phyloP scores from a whole-genome alignment of 2,797 vertebrate species.

The Bryconaethiops microstoma region DNA sequence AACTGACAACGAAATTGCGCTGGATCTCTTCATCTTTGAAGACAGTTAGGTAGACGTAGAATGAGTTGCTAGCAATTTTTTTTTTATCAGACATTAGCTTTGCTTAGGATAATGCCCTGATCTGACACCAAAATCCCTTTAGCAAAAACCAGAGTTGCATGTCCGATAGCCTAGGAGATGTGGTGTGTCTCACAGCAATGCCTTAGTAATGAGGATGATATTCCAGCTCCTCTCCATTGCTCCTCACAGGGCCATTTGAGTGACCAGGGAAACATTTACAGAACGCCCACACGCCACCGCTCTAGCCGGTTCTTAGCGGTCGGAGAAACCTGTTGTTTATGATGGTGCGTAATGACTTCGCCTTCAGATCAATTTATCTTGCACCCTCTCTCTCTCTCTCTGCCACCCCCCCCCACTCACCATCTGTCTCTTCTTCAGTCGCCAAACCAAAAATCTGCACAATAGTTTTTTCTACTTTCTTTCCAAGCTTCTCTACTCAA shows the following conservation, averaged over 20 bases:
- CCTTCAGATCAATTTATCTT: constrained; percentile 67
- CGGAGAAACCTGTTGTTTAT: constrained; percentile 53
- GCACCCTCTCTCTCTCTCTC: constrained; percentile 29
- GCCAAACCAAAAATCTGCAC: constrained; percentile 9
- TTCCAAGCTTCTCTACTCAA: background rate
- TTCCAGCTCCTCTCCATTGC: constrained; percentile 57
- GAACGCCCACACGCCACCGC: constrained; percentile 55
- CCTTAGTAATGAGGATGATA: constrained; percentile 63
- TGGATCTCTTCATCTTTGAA: constrained; percentile 56
- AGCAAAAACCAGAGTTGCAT: constrained; percentile 23
- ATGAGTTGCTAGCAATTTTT: constrained; percentile 25
- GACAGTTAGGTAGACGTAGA: constrained; percentile 27
- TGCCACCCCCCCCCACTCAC: constrained; percentile 21
- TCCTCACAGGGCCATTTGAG: constrained; percentile 57
- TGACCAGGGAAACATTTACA: constrained; percentile 10
- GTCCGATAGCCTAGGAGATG: constrained; percentile 65
- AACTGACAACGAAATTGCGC: constrained; percentile 49
- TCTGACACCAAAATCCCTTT: constrained; percentile 29
- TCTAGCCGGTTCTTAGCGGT: constrained; percentile 61
- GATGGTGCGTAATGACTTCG: constrained; percentile 68
- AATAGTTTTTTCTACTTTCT: background rate
- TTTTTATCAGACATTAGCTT: constrained; percentile 55
- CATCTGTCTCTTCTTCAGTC: constrained; percentile 40
- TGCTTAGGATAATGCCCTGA: constrained; percentile 23
- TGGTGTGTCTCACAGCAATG: constrained; percentile 54